Percentiles rank a stretch among this genome's conserved stretches.
Evolutionary conservation across 2,113 vertebrate species (phyloP).

Genomic region (Dipodomys merriami): DNA sequence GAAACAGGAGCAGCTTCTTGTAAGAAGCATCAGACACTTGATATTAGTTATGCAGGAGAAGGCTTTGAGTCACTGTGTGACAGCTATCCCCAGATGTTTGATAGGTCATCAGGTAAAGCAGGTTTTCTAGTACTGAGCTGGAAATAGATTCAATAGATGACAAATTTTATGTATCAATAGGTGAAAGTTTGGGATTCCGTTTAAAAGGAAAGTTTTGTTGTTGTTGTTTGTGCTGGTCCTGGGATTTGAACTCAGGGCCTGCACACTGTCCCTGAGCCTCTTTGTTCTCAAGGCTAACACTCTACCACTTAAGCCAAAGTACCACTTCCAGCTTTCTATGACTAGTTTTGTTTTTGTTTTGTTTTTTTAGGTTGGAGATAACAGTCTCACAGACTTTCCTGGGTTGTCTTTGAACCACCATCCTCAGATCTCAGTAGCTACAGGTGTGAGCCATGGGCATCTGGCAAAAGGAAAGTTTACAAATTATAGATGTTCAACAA

Average conservation of each 20-base stretch:
- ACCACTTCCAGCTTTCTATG: no score
- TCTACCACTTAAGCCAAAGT: no score
- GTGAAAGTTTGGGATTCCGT: background rate
- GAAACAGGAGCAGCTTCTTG: background rate
- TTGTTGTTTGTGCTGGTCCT: no score
- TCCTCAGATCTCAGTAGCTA: no score
- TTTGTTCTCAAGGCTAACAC: no score
- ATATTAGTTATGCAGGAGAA: background rate
- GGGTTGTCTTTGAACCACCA: no score
- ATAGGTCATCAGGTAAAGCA: background rate
- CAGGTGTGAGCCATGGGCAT: no score
- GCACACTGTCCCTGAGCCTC: no score
- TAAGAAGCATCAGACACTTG: background rate
- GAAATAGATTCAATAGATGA: background rate
- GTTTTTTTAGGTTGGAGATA: no score
- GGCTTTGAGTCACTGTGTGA: background rate
- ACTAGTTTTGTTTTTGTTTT: no score
- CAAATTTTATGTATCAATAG: background rate
- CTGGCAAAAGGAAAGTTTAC: background rate
- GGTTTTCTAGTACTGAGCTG: background rate
- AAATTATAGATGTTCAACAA: background rate
- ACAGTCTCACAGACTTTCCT: no score
- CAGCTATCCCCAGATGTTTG: background rate
- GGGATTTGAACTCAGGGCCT: no score
- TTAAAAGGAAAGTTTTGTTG: background rate